phyloP scores from a whole-genome alignment of 35 echinoderm and acorn worm species.

The Lytechinus variegatus region DNA sequence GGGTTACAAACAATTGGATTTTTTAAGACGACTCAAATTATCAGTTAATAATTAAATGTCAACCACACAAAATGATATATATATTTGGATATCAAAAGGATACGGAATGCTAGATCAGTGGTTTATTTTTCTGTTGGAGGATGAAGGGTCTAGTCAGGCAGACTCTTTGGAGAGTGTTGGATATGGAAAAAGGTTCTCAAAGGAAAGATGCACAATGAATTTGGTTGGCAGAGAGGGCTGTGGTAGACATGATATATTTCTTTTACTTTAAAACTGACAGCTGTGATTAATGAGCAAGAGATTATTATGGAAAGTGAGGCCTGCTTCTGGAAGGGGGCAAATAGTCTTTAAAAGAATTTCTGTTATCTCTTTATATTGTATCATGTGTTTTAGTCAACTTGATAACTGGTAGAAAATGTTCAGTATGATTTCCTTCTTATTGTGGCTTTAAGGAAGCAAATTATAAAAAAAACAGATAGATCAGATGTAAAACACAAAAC shows the following conservation, averaged over 20 bases:
- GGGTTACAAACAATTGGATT: too few relatives aligned
- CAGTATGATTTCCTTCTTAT: not conserved
- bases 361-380: not conserved
- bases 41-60: too few relatives aligned
- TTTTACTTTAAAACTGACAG: not conserved
- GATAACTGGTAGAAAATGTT: not conserved
- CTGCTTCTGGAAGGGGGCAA: not conserved
- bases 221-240: not conserved
- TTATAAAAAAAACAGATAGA: not conserved
- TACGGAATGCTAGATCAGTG: too few relatives aligned
- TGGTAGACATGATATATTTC: not conserved
- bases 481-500: not conserved
- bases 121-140: too few relatives aligned
- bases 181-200: too few relatives aligned
- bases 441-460: not conserved
- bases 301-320: not conserved
- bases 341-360: not conserved
- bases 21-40: too few relatives aligned
- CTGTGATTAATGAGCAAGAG: not conserved
- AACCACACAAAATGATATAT: too few relatives aligned
- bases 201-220: not conserved
- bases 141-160: too few relatives aligned
- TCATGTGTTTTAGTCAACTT: not conserved
- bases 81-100: too few relatives aligned
- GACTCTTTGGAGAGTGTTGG: too few relatives aligned